Evolutionary conservation across 1,140 invertebrate genomes (phyloP).

Genomic region (Caenorhabditis briggsae): DNA sequence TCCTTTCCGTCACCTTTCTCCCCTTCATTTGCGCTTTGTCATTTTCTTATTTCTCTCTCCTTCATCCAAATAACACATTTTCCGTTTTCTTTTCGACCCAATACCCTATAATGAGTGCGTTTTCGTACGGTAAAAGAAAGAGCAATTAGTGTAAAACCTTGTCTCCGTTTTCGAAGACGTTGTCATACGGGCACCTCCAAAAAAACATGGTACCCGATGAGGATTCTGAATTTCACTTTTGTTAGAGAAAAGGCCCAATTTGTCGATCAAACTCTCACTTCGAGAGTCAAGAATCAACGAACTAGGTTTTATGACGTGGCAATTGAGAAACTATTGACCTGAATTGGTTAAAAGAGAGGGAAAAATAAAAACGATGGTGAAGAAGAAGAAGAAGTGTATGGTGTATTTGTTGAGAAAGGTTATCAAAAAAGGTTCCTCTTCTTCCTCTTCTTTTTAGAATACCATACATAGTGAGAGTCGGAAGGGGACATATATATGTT

Average conservation of each 20-base stretch:
- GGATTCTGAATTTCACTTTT: neutral
- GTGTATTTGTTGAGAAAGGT: conserved; percentile 53
- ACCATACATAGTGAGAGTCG: conserved; percentile 16
- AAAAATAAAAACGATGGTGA: neutral
- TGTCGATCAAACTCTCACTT: conserved; percentile 14
- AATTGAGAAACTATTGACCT: conserved; percentile 51
- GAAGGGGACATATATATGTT: conserved; percentile 45
- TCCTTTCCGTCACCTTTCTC: neutral
- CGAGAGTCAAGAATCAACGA: neutral
- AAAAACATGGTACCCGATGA: conserved; percentile 17
- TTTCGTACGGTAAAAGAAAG: conserved; percentile 27
- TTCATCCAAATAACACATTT: neutral
- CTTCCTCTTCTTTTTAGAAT: conserved; percentile 3
- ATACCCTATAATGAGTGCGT: conserved; percentile 45
- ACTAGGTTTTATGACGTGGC: conserved; percentile 43
- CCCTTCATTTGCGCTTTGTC: neutral
- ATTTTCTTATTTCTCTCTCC: neutral
- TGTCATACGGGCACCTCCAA: neutral
- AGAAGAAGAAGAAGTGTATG: conserved; percentile 6
- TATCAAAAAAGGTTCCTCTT: conserved; percentile 49
- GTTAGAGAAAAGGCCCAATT: conserved; percentile 4
- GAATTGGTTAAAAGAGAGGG: conserved; percentile 17
- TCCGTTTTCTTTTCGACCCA: conserved; percentile 48
- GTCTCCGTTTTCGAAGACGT: neutral
- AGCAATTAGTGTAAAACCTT: conserved; percentile 22